These are phyloP conservation scores for Cherax destructor DNA, from an alignment of 1,140 invertebrate genomes.

Conservation along the genomic window DNA sequence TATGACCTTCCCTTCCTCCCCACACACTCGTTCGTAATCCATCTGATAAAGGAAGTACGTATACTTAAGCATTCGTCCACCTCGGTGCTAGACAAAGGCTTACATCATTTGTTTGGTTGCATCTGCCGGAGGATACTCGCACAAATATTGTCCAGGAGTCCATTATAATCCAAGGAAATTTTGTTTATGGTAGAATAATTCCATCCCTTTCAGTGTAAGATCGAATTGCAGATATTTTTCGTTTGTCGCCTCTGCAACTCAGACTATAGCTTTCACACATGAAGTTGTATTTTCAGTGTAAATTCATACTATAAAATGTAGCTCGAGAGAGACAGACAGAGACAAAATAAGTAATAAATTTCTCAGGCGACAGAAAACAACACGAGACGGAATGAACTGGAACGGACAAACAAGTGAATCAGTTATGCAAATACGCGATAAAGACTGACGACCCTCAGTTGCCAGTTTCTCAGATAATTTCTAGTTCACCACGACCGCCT, in stretches of 20 bases:
- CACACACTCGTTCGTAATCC: too few species aligned
- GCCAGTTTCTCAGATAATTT: conserved; percentile 29
- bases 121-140: neutral
- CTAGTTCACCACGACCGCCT: conserved; percentile 13
- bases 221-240: neutral
- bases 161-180: neutral
- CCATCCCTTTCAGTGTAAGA: neutral
- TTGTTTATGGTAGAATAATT: neutral
- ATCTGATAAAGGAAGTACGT: too few species aligned
- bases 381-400: conserved; percentile 34
- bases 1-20: too few species aligned
- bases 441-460: conserved; percentile 38
- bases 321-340: neutral
- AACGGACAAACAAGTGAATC: conserved; percentile 47
- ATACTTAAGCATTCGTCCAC: too few species aligned
- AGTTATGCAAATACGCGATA: conserved; percentile 54
- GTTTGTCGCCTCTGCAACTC: neutral
- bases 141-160: neutral
- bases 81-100: neutral
- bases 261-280: neutral
- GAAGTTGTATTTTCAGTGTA: neutral
- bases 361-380: conserved; percentile 15
- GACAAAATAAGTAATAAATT: conserved; percentile 15
- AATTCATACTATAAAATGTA: neutral
- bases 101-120: neutral